Conservation (phyloP, 30 jellyfish, hydroid and myxozoan species). For the Morbakka virulenta region DNA sequence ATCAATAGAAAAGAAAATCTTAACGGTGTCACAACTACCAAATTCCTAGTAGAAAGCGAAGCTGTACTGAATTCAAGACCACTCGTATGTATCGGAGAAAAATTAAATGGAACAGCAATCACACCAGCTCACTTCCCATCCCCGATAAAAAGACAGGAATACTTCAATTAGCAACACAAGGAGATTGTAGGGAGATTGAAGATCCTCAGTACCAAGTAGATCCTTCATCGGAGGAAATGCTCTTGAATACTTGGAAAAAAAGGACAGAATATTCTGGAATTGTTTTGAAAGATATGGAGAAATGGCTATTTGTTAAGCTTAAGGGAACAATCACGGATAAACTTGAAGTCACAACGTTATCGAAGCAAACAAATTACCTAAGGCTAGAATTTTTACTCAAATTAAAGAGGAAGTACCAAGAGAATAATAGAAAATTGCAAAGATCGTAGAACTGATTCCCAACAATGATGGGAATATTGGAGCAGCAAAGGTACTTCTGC, state of each 20-base stretch:
- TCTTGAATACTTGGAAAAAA: neutral
- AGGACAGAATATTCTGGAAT: neutral
- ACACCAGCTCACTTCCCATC: neutral
- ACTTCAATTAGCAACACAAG: neutral
- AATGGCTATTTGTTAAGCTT: neutral
- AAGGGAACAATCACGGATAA: neutral
- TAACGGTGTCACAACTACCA: too few species aligned
- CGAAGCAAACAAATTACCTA: too few species aligned
- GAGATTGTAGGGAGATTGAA: neutral
- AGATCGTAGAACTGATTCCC: too few species aligned
- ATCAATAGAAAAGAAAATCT: neutral
- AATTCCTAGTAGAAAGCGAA: neutral
- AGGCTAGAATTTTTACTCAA: too few species aligned
- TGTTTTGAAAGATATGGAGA: neutral
- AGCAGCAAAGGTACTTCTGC: too few species aligned
- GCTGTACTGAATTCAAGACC: neutral
- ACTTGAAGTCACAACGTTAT: neutral
- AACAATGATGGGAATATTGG: too few species aligned
- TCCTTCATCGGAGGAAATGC: neutral
- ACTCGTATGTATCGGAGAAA: neutral
- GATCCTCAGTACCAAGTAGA: neutral
- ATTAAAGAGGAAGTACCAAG: neutral
- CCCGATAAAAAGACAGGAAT: neutral
- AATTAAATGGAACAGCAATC: neutral
- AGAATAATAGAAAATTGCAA: neutral